Percentiles rank a stretch among this genome's conserved stretches.
These are phyloP conservation scores for Danio jaintianensis DNA, from an alignment of 2,797 vertebrate genomes.

Conservation along the genomic window DNA sequence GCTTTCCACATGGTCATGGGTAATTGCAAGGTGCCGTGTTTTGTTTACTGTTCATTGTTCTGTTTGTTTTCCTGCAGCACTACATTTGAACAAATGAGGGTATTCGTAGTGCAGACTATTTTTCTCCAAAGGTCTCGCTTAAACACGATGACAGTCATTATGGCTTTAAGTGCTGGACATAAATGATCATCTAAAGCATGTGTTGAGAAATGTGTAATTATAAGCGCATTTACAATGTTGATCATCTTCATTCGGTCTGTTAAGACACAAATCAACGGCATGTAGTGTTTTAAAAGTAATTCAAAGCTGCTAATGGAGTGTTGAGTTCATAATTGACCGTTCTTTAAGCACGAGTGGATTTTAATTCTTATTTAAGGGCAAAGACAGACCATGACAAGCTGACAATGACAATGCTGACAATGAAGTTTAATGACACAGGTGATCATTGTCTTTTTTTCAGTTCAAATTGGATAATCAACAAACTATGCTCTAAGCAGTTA, in stretches of 20 bases:
- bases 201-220: constrained; percentile 44
- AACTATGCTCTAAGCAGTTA: neutral
- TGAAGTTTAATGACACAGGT: constrained; percentile 35
- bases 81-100: constrained; percentile 18
- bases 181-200: constrained; percentile 40
- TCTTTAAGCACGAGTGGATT: constrained; percentile 23
- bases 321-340: constrained; percentile 32
- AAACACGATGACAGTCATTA: constrained; percentile 40
- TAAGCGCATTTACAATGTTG: constrained; percentile 17
- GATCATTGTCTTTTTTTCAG: constrained; percentile 9
- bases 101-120: constrained; percentile 15
- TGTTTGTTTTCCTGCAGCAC: constrained; percentile 30
- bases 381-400: constrained; percentile 24
- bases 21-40: constrained; percentile 31
- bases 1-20: neutral
- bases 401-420: constrained; percentile 29
- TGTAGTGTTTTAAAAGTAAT: constrained; percentile 20
- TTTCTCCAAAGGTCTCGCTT: constrained; percentile 34
- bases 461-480: constrained; percentile 6
- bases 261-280: constrained; percentile 35
- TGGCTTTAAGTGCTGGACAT: constrained; percentile 25
- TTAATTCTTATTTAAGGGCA: constrained; percentile 21
- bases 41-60: constrained; percentile 24
- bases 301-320: constrained; percentile 29
- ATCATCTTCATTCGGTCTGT: constrained; percentile 1